These are phyloP conservation scores for Andricus grossulariae DNA, from an alignment of 1,140 invertebrate species.

Conservation along the genomic window DNA sequence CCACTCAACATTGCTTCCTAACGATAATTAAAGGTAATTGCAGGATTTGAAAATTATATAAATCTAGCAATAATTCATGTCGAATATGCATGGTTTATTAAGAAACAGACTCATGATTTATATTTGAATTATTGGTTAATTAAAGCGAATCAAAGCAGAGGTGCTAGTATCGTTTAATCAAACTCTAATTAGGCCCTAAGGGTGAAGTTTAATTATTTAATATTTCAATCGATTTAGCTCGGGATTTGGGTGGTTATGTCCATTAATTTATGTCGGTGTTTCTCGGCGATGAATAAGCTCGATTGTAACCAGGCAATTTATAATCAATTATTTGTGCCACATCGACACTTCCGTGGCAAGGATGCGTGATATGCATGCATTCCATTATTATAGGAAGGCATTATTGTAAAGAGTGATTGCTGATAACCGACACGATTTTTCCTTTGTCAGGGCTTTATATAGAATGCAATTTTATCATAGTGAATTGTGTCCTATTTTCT, in stretches of 20 bases:
- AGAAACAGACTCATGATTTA: no score
- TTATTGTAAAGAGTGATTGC: conserved; percentile 13
- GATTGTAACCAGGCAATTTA: conserved; percentile 14
- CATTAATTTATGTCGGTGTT: conserved; percentile 1
- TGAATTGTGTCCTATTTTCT: background rate
- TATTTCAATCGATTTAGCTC: conserved; percentile 6
- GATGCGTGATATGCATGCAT: conserved; percentile 25
- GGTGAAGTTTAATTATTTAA: background rate
- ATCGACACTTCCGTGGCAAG: background rate
- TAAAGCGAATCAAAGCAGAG: background rate
- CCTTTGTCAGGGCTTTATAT: background rate
- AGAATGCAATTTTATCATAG: background rate
- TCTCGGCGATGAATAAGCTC: conserved; percentile 4
- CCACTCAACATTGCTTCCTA: background rate
- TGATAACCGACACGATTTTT: conserved; percentile 5
- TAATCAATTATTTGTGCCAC: conserved; percentile 26
- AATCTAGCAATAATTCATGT: no score
- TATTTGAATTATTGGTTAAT: background rate
- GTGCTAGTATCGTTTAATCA: background rate
- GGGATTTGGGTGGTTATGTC: background rate
- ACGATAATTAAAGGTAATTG: no score
- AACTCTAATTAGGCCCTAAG: background rate
- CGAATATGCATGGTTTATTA: no score
- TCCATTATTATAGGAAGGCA: conserved; percentile 26
- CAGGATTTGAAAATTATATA: no score